These are phyloP conservation scores for Tachyglossus aculeatus DNA, from an alignment of 2,797 vertebrate species.

Conservation along the genomic window DNA sequence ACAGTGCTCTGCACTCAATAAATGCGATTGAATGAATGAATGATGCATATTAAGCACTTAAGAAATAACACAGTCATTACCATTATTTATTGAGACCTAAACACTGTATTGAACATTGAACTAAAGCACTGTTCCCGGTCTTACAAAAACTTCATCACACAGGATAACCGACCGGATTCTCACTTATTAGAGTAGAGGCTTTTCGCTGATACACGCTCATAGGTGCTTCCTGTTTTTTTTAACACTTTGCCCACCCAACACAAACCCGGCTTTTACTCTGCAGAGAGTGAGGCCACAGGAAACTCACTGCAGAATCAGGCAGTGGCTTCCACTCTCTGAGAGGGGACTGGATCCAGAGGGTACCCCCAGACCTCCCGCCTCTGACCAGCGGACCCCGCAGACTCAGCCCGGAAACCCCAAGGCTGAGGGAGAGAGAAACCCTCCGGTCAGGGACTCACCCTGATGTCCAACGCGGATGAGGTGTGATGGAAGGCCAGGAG, in stretches of 20 bases:
- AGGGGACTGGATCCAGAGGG: conserved; percentile 32
- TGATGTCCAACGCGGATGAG: no score
- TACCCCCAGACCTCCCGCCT: no score
- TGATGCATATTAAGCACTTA: no score
- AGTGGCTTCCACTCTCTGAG: conserved; percentile 24
- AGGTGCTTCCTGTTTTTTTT: conserved; percentile 62
- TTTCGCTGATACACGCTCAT: conserved; percentile 16
- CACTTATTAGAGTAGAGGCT: background rate
- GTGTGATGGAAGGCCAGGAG: no score
- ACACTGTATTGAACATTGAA: no score
- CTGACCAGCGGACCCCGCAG: no score
- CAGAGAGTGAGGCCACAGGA: conserved; percentile 49
- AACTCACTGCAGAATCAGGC: conserved; percentile 42
- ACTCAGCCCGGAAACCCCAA: no score
- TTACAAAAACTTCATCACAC: background rate
- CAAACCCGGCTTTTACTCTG: conserved; percentile 18
- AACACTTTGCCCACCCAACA: conserved; percentile 54
- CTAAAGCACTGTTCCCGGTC: background rate
- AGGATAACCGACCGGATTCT: background rate
- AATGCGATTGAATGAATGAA: background rate
- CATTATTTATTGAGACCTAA: no score
- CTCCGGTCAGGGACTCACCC: no score
- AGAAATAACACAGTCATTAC: no score
- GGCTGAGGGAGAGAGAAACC: no score
- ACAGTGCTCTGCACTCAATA: background rate